A percentile compares a stretch with the other conserved stretches of the same genome.
Evolutionary conservation across 2,888 invertebrate species (phyloP).

Genomic region (Plemyria rubiginata): DNA sequence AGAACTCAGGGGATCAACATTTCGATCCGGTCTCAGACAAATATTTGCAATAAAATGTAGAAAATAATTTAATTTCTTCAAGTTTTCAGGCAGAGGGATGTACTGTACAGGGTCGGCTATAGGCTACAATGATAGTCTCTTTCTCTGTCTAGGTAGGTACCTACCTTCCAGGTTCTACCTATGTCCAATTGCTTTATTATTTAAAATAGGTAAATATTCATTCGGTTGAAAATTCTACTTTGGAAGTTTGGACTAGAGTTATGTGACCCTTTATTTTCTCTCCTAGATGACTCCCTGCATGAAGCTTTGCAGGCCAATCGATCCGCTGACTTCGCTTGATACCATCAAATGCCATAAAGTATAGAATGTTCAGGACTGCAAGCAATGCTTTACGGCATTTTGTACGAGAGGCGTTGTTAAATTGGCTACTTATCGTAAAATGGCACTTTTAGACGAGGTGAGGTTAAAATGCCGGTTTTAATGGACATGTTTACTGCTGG

Average conservation of each 20-base stretch:
- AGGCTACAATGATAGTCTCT: too few species aligned
- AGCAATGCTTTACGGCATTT: slow-evolving; percentile 4
- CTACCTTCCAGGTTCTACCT: too few species aligned
- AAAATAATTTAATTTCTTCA: slow-evolving; percentile 13
- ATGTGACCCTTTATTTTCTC: neutral
- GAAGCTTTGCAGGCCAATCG: slow-evolving; percentile 31
- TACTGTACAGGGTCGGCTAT: slow-evolving; percentile 13
- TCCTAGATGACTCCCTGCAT: slow-evolving; percentile 3
- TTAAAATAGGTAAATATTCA: too few species aligned
- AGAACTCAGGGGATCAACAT: slow-evolving; percentile 25
- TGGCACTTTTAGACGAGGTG: slow-evolving; percentile 12
- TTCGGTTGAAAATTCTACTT: too few species aligned
- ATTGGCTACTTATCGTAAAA: slow-evolving; percentile 17
- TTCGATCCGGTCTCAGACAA: slow-evolving; percentile 25
- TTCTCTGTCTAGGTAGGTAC: too few species aligned
- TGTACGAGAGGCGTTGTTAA: slow-evolving; percentile 5
- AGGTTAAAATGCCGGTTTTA: neutral
- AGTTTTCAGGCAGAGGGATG: slow-evolving; percentile 4
- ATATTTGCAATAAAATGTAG: slow-evolving; percentile 31
- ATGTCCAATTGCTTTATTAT: too few species aligned
- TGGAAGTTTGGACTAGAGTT: too few species aligned
- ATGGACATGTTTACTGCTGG: neutral
- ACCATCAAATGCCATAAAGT: too few species aligned
- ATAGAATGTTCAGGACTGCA: too few species aligned
- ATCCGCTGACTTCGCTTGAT: slow-evolving; percentile 22